phyloP scores from a whole-genome alignment of 2,888 invertebrate genomes.

The Diloba caeruleocephala region DNA sequence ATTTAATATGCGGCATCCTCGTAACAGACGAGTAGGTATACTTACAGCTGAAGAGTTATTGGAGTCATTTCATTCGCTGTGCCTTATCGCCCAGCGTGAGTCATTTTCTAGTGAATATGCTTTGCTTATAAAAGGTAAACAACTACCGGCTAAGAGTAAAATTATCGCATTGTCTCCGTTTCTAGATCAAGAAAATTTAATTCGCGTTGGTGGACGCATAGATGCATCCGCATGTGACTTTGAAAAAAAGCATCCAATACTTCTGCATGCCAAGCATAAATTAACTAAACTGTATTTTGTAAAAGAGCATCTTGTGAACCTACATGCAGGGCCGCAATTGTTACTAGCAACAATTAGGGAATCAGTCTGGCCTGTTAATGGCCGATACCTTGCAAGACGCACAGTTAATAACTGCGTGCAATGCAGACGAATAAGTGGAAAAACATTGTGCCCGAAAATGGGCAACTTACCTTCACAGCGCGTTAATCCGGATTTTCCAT shows the following conservation, averaged over 20 bases:
- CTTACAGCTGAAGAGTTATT: neutral
- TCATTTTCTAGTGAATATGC: slow-evolving; percentile 4
- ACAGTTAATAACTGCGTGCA: slow-evolving; percentile 10
- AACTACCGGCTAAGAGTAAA: neutral
- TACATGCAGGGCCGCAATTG: slow-evolving; percentile 17
- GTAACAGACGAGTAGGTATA: neutral
- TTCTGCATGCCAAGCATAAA: slow-evolving; percentile 11
- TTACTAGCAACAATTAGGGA: no score
- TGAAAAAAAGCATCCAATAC: slow-evolving; percentile 31
- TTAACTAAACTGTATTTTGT: slow-evolving; percentile 16
- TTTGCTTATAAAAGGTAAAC: slow-evolving; percentile 3
- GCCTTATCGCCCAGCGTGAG: slow-evolving; percentile 1
- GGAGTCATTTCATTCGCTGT: slow-evolving; percentile 5
- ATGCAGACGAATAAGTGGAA: slow-evolving; percentile 12
- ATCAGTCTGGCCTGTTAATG: slow-evolving; percentile 18
- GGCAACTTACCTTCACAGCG: slow-evolving; percentile 14
- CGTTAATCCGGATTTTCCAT: slow-evolving; percentile 9
- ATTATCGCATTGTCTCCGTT: slow-evolving; percentile 42
- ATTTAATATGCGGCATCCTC: neutral
- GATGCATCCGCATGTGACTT: slow-evolving; percentile 8
- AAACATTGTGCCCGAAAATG: slow-evolving; percentile 17
- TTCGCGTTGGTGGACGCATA: slow-evolving; percentile 37
- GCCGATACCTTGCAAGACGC: slow-evolving; percentile 17
- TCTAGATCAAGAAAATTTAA: slow-evolving; percentile 28
- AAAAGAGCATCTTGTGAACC: neutral